Base-by-base conservation (phyloP, 2,888 invertebrate genomes). In the Ophion obscuratus region DNA sequence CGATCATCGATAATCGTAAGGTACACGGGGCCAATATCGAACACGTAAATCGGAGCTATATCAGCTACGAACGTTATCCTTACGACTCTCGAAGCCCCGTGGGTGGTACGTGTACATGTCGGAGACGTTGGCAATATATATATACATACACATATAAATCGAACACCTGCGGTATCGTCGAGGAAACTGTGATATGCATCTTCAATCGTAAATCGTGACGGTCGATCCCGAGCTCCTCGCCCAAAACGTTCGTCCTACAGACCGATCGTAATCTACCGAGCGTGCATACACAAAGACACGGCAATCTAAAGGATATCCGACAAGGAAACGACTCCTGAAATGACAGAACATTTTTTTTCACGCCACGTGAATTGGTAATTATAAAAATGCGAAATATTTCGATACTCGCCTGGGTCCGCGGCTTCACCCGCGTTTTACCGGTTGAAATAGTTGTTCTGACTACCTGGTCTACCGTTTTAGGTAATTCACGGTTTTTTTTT, bases 151-250 rank as follows among this genome's bases (percentile, higher is more conserved):
- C 20, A 70, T 24, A 14, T 14, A 78, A 27, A 59, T 44, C 40
- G 62, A 71, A 71, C 74, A 81, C 62, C 68, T 81, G 77, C 59
- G 68, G 47, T 71, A 70, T 71, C 36, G 66, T 66, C 71, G 78
- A 64, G 80, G 81, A 75, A 85, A 70, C 47, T 70, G 70, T n/a
- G 85, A 81, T 85, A 81, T 75, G 78, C 81, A 82, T 85, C 78
- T 67, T 11, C 31, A 70, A 85, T 81, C 64, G 78, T 31, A 64
- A 85, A 82, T 81, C 85, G 64, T 57, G 64, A 62, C 68, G 66
- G 53, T 47, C 66, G 71, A 73, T 77, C 62, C 17, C 57, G 31
- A 77, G 27, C 73, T 61, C 62, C 77, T 61, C 40, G 64, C 61
- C 27, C 73, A 68, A 81, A 59, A 64, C 68, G 44, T 36, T 40